Evolutionary conservation across 2,113 vertebrate species (phyloP).

Genomic region (Nematolebias whitei): DNA sequence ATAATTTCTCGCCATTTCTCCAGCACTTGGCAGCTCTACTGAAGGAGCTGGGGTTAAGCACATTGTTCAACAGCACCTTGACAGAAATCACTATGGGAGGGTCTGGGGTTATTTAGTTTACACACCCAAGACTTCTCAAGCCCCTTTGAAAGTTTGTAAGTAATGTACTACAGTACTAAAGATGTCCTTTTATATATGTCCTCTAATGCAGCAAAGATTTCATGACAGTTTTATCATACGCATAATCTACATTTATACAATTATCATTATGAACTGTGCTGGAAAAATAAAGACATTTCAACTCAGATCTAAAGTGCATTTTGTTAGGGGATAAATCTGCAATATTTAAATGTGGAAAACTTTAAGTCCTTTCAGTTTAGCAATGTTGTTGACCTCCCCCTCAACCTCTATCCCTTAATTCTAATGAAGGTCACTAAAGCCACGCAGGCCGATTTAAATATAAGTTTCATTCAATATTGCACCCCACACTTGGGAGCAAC

Average conservation of each 20-base stretch:
- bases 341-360: slow-evolving; percentile 54
- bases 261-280: background rate
- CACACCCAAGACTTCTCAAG: slow-evolving; percentile 5
- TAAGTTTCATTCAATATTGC: slow-evolving; percentile 57
- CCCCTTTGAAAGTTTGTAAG: slow-evolving; percentile 2
- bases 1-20: slow-evolving; percentile 52
- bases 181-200: too few species aligned
- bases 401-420: slow-evolving; percentile 65
- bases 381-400: slow-evolving; percentile 49
- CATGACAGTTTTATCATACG: background rate
- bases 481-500: slow-evolving; percentile 49
- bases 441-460: slow-evolving; percentile 67
- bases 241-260: background rate
- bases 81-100: slow-evolving; percentile 49
- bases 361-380: slow-evolving; percentile 39
- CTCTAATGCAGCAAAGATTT: background rate
- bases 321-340: slow-evolving; percentile 6
- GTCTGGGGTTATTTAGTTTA: slow-evolving; percentile 41
- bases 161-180: slow-evolving; percentile 5
- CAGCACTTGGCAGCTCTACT: slow-evolving; percentile 48
- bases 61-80: slow-evolving; percentile 58
- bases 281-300: background rate
- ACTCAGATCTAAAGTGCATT: slow-evolving; percentile 5
- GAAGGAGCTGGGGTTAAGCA: slow-evolving; percentile 51
- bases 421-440: slow-evolving; percentile 69